phyloP scores from a whole-genome alignment of 2,113 vertebrate genomes.

The Grammomys dolichurus region DNA sequence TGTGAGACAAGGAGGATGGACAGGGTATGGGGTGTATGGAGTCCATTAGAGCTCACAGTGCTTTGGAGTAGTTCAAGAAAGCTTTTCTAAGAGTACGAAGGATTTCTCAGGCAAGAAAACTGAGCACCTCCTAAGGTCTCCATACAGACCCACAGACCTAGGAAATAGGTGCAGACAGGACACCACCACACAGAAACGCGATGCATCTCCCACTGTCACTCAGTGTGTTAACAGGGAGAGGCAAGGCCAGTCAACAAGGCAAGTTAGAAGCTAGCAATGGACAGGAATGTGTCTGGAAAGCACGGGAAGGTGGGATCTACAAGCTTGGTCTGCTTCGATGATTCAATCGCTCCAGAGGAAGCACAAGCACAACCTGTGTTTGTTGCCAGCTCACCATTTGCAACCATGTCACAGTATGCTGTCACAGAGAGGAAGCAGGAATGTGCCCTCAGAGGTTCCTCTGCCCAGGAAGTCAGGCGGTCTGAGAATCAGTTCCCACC shows the following conservation, averaged over 20 bases:
- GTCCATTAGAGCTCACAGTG: not conserved
- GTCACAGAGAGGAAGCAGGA: not conserved
- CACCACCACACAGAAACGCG: not conserved
- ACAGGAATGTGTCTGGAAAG: not conserved
- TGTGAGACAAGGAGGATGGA: not conserved
- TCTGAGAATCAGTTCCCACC: not conserved
- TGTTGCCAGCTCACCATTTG: not conserved
- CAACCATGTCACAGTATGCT: not conserved
- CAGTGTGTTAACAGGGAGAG: fast-evolving
- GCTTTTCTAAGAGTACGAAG: not conserved
- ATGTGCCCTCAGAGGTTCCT: not conserved
- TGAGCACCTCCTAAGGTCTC: not conserved
- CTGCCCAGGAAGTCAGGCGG: not conserved
- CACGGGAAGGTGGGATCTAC: not conserved
- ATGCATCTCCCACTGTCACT: not conserved
- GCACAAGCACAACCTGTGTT: not conserved
- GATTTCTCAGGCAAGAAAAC: not conserved
- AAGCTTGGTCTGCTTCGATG: not conserved
- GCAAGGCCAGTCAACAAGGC: not conserved
- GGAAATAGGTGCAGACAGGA: not conserved
- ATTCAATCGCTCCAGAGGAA: not conserved
- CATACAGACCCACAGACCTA: not conserved
- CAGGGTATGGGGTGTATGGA: not conserved
- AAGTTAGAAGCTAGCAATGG: not conserved
- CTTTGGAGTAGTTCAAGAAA: not conserved